Percentiles rank a stretch among this genome's conserved stretches.
These are phyloP conservation scores for Ophthalmolycus amberensis DNA, from an alignment of 2,113 vertebrate genomes.

Conservation along the genomic window DNA sequence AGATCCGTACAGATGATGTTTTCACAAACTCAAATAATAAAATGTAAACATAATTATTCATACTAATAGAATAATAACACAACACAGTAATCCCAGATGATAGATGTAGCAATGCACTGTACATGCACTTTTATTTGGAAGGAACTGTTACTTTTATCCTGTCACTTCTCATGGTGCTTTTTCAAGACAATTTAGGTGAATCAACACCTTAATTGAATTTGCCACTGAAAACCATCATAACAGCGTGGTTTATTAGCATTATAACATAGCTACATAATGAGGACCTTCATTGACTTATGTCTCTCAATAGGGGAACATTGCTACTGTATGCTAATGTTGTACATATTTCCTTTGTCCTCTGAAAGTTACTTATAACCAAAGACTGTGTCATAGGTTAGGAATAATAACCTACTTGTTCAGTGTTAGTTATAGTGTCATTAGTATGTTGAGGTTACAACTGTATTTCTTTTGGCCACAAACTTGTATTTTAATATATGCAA, in stretches of 20 bases:
- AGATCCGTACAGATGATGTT: not conserved
- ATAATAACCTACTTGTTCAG: slow-evolving; percentile 29
- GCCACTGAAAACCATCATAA: not conserved
- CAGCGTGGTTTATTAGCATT: not conserved
- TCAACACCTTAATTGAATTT: not conserved
- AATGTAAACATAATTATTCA: not conserved
- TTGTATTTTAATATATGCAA: slow-evolving; percentile 45
- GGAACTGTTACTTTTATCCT: slow-evolving; percentile 5
- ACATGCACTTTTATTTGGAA: slow-evolving; percentile 23
- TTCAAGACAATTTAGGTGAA: not conserved
- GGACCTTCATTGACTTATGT: not conserved
- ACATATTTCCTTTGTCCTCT: slow-evolving; percentile 7
- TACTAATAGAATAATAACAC: not conserved
- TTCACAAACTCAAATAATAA: not conserved
- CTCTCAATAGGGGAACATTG: slow-evolving; percentile 12
- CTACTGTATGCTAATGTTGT: slow-evolving; percentile 33
- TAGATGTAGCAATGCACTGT: slow-evolving; percentile 30
- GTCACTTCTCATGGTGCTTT: slow-evolving; percentile 45
- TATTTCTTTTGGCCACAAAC: slow-evolving; percentile 21
- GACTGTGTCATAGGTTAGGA: slow-evolving; percentile 14
- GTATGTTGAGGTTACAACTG: not conserved
- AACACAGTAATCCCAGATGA: not conserved
- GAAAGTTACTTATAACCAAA: slow-evolving; percentile 55
- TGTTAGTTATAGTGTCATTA: slow-evolving; percentile 26
- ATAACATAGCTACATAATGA: slow-evolving; percentile 32